phyloP scores from a whole-genome alignment of 2,797 vertebrate species.

The Scolopax rusticola region DNA sequence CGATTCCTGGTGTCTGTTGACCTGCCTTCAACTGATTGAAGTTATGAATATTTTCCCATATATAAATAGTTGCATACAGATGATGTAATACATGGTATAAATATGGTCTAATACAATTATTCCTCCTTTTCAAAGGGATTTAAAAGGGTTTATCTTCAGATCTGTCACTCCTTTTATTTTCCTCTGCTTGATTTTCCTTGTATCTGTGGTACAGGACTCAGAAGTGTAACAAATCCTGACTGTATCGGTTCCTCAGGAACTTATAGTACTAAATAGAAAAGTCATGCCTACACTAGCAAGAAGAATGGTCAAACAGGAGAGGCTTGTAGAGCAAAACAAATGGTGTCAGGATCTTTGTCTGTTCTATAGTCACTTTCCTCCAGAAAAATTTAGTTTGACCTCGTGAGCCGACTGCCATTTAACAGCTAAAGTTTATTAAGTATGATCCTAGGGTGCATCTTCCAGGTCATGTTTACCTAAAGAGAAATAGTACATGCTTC shows the following conservation, averaged over 20 bases:
- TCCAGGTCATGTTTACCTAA: background rate
- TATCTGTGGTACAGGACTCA: background rate
- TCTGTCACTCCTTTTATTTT: background rate
- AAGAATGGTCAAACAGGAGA: background rate
- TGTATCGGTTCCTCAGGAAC: background rate
- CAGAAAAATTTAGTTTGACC: background rate
- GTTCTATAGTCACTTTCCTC: background rate
- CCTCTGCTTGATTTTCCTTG: background rate
- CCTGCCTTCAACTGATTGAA: background rate
- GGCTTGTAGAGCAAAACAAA: background rate
- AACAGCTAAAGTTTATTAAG: background rate
- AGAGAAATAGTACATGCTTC: background rate
- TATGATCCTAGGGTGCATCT: background rate
- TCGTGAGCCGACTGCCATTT: background rate
- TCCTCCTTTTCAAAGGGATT: background rate
- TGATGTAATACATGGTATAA: background rate
- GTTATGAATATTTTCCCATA: background rate
- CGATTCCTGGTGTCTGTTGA: background rate
- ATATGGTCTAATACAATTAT: background rate
- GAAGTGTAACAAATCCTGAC: background rate
- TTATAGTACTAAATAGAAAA: background rate
- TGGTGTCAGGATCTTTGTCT: background rate
- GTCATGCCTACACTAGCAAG: background rate
- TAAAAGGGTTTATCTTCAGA: background rate
- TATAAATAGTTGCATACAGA: background rate